phyloP scores from a whole-genome alignment of 1,140 invertebrate genomes.

The Drosophila littoralis region DNA sequence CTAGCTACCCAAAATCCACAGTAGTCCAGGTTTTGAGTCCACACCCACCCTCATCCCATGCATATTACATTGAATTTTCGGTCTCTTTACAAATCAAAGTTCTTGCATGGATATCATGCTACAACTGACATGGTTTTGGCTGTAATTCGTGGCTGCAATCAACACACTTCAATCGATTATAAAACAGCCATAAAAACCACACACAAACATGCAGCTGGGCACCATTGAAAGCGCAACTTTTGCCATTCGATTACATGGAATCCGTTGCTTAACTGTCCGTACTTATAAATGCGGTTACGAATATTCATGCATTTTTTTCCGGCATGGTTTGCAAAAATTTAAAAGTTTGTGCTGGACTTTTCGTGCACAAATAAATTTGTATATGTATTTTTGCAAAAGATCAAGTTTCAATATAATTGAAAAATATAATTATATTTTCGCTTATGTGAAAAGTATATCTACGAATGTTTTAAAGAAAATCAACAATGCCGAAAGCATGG shows the following conservation, averaged over 20 bases:
- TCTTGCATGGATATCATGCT: background rate
- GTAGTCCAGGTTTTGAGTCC: too few relatives aligned
- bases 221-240: conserved; percentile 9
- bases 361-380: background rate
- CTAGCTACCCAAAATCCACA: too few relatives aligned
- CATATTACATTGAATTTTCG: too few relatives aligned
- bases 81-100: conserved; percentile 6
- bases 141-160: conserved; percentile 49
- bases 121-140: background rate
- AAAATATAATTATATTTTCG: too few relatives aligned
- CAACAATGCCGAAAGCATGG: too few relatives aligned
- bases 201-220: conserved; percentile 8
- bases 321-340: background rate
- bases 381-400: too few relatives aligned
- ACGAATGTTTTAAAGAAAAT: too few relatives aligned
- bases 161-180: conserved; percentile 64
- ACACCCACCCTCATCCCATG: too few relatives aligned
- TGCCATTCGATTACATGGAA: conserved; percentile 36
- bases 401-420: too few relatives aligned
- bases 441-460: too few relatives aligned
- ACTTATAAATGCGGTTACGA: conserved; percentile 32
- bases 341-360: background rate
- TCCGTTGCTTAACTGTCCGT: conserved; percentile 54
- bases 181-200: conserved; percentile 34
- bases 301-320: background rate